Evolutionary conservation across 2,113 vertebrate genomes (phyloP), one percentile per base, ranked within the genome.

Genomic region (Rhagologus leucostigma): DNA sequence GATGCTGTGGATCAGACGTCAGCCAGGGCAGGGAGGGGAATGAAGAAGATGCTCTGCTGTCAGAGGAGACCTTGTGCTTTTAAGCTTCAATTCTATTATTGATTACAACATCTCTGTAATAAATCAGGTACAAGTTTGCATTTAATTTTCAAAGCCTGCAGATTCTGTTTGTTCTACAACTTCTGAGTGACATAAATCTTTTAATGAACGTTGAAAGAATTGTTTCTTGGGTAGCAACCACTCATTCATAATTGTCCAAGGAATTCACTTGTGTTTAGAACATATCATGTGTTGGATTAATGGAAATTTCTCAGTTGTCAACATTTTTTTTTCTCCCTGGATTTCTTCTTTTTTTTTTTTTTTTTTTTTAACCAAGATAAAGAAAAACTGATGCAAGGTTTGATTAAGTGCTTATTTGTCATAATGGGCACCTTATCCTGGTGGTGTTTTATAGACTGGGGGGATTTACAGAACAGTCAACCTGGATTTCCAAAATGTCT

Each of bases 131-230:
- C 87, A 95, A 95, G 89, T 63, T 52, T 75, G 80, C 84, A 84
- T 93, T 97, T 76, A 84, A 90, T 89, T 97, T 96, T 96, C 93
- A 92, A 95, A 94, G 95, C 24, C 74, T 87, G 80, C 56, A 56
- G 27, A 94, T 96, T 88, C 92, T 3, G 10, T 95, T 97, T 97
- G 93, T 94, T 91, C 89, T 85, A 27, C 39, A 33, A 6, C 76
- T 92, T 90, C 73, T 94, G 77, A 95, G 90, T 83, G 87, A 32
- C 82, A 86, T 33, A 68, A 90, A 93, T 87, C 89, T 94, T 95
- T 75, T 89, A 95, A 90, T 85, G 92, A 96, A 71, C 24, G 84
- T 84, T 94, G 93, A 94, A 96, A 87, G 76, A 82, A 63, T 65
- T 91, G 77, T 93, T 93, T 91, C 93, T 93, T 37, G 82, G 84